phyloP scores from a whole-genome alignment of 2,113 vertebrate genomes.

The Bombycilla garrulus region DNA sequence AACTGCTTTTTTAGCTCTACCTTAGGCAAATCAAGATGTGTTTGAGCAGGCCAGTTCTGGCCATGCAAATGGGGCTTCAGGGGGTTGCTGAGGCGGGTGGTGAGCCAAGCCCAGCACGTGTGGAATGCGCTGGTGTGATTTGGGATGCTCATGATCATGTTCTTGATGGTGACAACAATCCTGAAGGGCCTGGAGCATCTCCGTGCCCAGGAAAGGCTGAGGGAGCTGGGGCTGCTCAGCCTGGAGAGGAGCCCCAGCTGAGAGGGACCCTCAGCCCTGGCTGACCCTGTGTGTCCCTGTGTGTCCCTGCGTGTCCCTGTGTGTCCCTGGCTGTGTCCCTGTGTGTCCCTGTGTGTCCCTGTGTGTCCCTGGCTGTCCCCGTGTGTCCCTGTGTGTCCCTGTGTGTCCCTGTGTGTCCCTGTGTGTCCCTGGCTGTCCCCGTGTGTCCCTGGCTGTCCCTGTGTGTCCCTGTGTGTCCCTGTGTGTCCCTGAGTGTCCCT shows the following conservation, averaged over 20 bases:
- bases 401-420: too few relatives aligned
- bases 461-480: too few relatives aligned
- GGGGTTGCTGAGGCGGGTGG: not conserved
- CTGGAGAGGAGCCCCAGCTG: not conserved
- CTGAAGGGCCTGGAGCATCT: not conserved
- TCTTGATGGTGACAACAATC: too few relatives aligned
- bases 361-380: too few relatives aligned
- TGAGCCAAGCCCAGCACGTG: rapidly evolving
- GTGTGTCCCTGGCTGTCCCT: too few relatives aligned
- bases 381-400: too few relatives aligned
- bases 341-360: too few relatives aligned
- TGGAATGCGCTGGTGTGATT: not conserved
- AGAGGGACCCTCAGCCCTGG: not conserved
- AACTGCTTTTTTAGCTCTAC: not conserved
- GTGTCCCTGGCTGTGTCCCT: too few relatives aligned
- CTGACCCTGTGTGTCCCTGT: too few relatives aligned
- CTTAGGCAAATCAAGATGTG: not conserved
- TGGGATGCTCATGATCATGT: not conserved
- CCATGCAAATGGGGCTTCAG: not conserved
- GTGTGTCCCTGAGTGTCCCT: too few relatives aligned
- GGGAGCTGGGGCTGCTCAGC: not conserved
- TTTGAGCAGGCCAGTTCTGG: not conserved
- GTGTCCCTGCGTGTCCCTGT: too few relatives aligned
- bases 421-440: too few relatives aligned
- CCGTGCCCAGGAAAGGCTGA: not conserved